A percentile compares a stretch with the other conserved stretches of the same genome.
Conservation (phyloP, 2,888 invertebrate species). For the Aspidapion aeneum region DNA sequence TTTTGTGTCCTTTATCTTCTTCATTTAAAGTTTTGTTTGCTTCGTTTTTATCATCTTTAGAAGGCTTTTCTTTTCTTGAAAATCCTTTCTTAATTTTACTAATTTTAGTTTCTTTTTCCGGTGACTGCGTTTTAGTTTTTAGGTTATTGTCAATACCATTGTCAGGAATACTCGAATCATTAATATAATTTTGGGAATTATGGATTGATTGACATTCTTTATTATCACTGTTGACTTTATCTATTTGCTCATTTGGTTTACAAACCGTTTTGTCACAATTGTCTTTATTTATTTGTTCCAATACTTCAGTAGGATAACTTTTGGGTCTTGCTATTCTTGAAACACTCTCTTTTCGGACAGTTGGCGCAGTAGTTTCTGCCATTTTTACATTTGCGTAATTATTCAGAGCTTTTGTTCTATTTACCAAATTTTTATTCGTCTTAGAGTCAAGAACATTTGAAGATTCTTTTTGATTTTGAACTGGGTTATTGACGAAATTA, state of each 20-base stretch:
- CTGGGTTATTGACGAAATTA: no score
- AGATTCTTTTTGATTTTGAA: no score
- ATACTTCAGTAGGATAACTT: constrained; percentile 53
- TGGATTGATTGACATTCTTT: not conserved
- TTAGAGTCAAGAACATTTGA: constrained; percentile 6
- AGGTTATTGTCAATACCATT: not conserved
- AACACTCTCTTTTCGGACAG: constrained; percentile 38
- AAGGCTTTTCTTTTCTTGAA: constrained; percentile 34
- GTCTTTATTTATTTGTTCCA: constrained; percentile 22
- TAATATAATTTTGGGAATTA: constrained; percentile 2
- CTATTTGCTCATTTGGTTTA: constrained; percentile 13
- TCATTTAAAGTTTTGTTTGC: constrained; percentile 36
- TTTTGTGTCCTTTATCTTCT: constrained; percentile 43
- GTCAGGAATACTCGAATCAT: not conserved
- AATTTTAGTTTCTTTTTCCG: constrained; percentile 59
- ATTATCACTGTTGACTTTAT: constrained; percentile 13
- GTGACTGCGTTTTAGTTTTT: constrained; percentile 31
- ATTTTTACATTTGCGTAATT: constrained; percentile 39
- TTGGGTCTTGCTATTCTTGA: constrained; percentile 55
- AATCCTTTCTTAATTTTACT: constrained; percentile 38
- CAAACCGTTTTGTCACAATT: constrained; percentile 14
- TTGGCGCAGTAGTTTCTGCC: constrained; percentile 23
- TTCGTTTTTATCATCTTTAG: constrained; percentile 39
- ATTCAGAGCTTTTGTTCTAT: constrained; percentile 26
- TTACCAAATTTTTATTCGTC: constrained; percentile 9